Conservation (phyloP, 2,888 invertebrate genomes). For the Hanleya hanleyi region DNA sequence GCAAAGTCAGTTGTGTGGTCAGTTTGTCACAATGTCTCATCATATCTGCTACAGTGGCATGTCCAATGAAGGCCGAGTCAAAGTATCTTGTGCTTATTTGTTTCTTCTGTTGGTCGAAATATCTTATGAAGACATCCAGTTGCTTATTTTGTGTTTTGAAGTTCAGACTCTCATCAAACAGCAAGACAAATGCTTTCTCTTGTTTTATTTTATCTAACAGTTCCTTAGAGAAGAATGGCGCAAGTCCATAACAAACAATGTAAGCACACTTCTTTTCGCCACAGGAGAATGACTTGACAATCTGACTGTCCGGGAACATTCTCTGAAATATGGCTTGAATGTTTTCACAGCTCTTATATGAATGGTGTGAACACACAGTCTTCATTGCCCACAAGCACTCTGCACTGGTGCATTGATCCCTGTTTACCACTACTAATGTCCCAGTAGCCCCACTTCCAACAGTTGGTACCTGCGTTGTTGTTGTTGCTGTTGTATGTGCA, state of each 20-base stretch:
- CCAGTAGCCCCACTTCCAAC: too few relatives aligned
- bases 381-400: neutral
- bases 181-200: constrained; percentile 7
- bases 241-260: neutral
- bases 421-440: too few relatives aligned
- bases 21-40: neutral
- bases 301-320: constrained; percentile 18
- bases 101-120: neutral
- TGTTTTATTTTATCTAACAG: neutral
- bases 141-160: constrained; percentile 6
- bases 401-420: too few relatives aligned
- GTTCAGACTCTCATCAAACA: constrained; percentile 16
- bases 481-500: too few relatives aligned
- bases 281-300: constrained; percentile 8
- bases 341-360: constrained; percentile 4
- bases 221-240: neutral
- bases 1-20: neutral
- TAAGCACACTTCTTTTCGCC: constrained; percentile 9
- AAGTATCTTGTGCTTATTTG: neutral
- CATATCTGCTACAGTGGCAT: neutral
- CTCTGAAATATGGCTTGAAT: neutral
- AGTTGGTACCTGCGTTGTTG: too few relatives aligned
- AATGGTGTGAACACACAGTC: neutral
- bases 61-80: constrained; percentile 9
- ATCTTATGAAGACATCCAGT: constrained; percentile 8